These are phyloP conservation scores for Diphyllodes magnificus DNA, from an alignment of 2,113 vertebrate species.

Conservation along the genomic window DNA sequence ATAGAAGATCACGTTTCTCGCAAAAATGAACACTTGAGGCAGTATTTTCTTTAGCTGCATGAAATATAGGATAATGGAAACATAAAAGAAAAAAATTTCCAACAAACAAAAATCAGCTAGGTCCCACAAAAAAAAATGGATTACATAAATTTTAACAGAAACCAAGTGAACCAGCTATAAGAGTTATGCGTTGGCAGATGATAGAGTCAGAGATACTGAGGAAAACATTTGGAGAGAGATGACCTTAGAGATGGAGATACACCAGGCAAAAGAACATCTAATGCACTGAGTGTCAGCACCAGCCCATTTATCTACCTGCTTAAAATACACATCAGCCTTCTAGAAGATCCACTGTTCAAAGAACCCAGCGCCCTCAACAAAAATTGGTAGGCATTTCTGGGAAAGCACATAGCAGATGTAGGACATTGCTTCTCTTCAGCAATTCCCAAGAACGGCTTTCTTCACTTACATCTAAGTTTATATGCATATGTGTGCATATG, in stretches of 20 bases:
- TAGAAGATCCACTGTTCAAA: neutral
- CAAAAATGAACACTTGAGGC: neutral
- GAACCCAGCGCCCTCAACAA: neutral
- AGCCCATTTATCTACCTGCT: neutral
- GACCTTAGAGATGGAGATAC: neutral
- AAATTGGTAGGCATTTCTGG: neutral
- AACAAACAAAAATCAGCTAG: neutral
- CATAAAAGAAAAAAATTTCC: neutral
- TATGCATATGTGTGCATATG: neutral
- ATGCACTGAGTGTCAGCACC: neutral
- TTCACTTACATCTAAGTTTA: neutral
- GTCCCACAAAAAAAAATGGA: neutral
- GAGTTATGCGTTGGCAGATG: neutral
- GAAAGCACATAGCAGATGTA: neutral
- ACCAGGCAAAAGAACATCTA: neutral
- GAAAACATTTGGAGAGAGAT: neutral
- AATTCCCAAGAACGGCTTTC: neutral
- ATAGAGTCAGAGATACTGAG: neutral
- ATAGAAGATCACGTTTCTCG: neutral
- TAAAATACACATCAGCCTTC: neutral
- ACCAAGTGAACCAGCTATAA: neutral
- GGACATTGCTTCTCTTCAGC: neutral
- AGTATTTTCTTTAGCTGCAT: neutral
- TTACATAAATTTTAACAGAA: neutral
- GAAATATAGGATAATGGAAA: neutral